Evolutionary conservation across 2,888 invertebrate genomes (phyloP), one percentile per base, ranked within the genome.

Genomic region (Auanema sp.): DNA sequence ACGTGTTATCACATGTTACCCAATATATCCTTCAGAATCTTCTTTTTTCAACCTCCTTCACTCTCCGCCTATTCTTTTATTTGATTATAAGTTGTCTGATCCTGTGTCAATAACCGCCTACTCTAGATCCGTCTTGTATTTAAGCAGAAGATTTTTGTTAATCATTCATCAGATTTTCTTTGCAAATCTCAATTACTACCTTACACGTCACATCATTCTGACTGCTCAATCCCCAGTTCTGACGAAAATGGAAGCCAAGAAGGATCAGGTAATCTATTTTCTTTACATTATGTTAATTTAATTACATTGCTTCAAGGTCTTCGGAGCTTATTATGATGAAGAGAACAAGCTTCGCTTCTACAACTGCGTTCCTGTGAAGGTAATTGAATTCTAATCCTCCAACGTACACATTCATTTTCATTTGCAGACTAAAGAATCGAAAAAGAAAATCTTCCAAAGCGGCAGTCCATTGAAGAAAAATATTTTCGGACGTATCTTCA

Each of bases 311-410:
- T 6, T 56, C 18, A 40, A 58, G 56, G 52, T 58, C 21, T 65
- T 65, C 24, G 65, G 65, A 24, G 65, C 60, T 49, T 23, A 23
- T 16, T 53, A 23, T 25, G 65, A 65, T 44, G 52, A 61, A 10
- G 23, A 14, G 1, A 65, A 56, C 65, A 65, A 60, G 40, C 25
- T 65, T 43, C 65, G 60, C 43, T 65, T 60, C 16, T 60, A 57
- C 56, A 65, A 65, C 57, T 65, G 65, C 25, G 54, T 56, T n/a
- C 65, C 65, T 21, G 40, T 63, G 10, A 63, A 62, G 62, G 62
- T 62, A 21, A 25, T 44, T 18, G 2, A 16, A 44, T 8, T 16
- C 14, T 10, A 11, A 53, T 8, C 4, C 3, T 10, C 16, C 43
- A 12, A 47, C 10, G 16, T 16, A 3, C 10, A 5, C 10, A 21